Evolutionary conservation across 1,140 invertebrate species (phyloP), one percentile per base, ranked within the genome.

Genomic region (Monochamus saltuarius): DNA sequence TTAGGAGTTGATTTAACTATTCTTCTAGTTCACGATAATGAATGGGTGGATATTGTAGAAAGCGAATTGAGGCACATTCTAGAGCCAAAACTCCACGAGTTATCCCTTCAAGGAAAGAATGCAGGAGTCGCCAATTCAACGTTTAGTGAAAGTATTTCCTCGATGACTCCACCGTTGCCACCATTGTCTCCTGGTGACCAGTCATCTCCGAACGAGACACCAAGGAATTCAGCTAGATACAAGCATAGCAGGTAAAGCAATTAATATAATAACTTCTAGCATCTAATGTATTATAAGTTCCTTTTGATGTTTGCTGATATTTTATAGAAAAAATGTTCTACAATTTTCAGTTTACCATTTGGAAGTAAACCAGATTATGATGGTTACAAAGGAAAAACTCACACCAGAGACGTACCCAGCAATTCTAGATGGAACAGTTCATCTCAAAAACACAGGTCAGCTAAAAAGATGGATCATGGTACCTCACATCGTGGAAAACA

Each of bases 21-120:
- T 57, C 54, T 61, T 58, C 6, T 58, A 86, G 83, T 75, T 61
- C 85, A 86, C 69, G 88, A 90, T 67, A 87, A 87, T 2, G 89
- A 91, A 75, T 92, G 90, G 90, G 88, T 90, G 9, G 89, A 91
- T 67, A 83, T 91, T 46, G 89, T 91, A 1, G 89, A 92, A 77
- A 87, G 86, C 8, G 90, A 91, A 73, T 80, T 91, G 16, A 79
- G 89, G 34, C 87, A 88, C 69, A 91, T 91, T 69, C 74, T 91
- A 45, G 88, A 91, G 71, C 87, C 88, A 22, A 85, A 84, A 69
- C 64, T 84, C 17, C 82, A 84, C 19, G 79, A 78, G 55, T 76
- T 84, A 67, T 76, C 80, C 17, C 69, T 84, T 67, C 68, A 81
- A 75, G 65, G 75, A 70, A 59, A 75, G 73, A 59, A 73, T 70